phyloP scores from a whole-genome alignment of 2,888 invertebrate genomes.

The Noctua fimbriata region DNA sequence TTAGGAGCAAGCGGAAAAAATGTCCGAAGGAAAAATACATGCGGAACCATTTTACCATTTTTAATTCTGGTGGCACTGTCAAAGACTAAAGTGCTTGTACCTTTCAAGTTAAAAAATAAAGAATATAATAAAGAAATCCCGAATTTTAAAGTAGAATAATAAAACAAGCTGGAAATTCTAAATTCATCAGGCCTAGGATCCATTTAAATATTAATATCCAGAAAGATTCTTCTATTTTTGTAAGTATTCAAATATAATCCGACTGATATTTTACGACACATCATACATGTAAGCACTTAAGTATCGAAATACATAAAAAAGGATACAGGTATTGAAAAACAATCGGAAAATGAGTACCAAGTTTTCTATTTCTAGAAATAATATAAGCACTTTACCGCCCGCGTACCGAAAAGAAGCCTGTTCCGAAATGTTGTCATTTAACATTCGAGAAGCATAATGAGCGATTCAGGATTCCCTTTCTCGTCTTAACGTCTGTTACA shows the following conservation, averaged over 20 bases:
- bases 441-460: constrained; percentile 67
- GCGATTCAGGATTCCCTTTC: constrained; percentile 63
- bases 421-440: constrained; percentile 58
- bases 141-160: neutral
- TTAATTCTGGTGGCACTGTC: constrained; percentile 35
- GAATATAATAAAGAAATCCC: neutral
- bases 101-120: neutral
- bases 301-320: neutral
- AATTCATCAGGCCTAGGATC: neutral
- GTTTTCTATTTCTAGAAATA: constrained; percentile 9
- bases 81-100: constrained; percentile 14
- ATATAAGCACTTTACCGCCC: constrained; percentile 35
- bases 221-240: neutral
- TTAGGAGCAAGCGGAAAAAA: constrained; percentile 55
- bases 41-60: constrained; percentile 34
- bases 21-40: constrained; percentile 40
- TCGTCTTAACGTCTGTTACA: constrained; percentile 59
- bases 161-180: neutral
- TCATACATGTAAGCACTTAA: neutral
- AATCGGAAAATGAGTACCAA: neutral
- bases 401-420: constrained; percentile 36
- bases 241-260: neutral
- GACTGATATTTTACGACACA: neutral
- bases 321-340: constrained; percentile 3
- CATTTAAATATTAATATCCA: neutral